Evolutionary conservation across 1,140 invertebrate species (phyloP), one percentile per base, ranked within the genome.

Genomic region (Eumaeus atala): DNA sequence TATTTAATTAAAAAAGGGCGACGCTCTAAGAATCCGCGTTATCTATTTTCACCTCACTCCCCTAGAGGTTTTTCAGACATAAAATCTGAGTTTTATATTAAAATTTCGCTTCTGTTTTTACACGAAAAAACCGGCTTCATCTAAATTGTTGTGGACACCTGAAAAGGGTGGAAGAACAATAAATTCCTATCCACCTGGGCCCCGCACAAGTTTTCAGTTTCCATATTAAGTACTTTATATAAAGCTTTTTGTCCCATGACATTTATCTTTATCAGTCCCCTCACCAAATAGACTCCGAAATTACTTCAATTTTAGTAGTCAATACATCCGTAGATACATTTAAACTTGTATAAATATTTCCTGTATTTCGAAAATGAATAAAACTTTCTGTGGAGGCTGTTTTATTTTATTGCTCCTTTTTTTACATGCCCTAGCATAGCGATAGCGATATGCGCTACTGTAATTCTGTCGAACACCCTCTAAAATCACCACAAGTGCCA

Each of bases 131-230:
- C 18, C 51, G 16, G 51, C 37, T 42, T 52, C 37, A 52, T 52
- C 40, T 17, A 44, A 44, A 52, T 52, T 28, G 51, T 36, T 36
- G 35, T 12, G 50, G 51, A 52, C 51, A 42, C 51, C 51, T 52
- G 51, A 42, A 52, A 52, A 42, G 51, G 51, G 51, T 28, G 14
- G 40, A 52, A 37, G 51, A 37, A 42, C 37, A 42, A 52, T 52
- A 52, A 52, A 52, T 52, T 52, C 51, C 51, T 40, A 37, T 52
- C 28, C 38, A 52, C 36, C 21, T 18, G 38, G 40, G 51, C 37
- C 12, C 16, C 48, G 16, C 21, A 33, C n/a, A 49, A 33, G 34
- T 49, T 49, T 12, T 14, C 28, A 49, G 48, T 6, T 49, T 49
- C 34, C 16, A 34, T 21, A 49, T 33, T 21, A 21, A 14, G 34